A percentile compares a stretch with the other conserved stretches of the same genome.
phyloP scores from a whole-genome alignment of 2,888 invertebrate genomes.

The Lissocephala sabroskyi region DNA sequence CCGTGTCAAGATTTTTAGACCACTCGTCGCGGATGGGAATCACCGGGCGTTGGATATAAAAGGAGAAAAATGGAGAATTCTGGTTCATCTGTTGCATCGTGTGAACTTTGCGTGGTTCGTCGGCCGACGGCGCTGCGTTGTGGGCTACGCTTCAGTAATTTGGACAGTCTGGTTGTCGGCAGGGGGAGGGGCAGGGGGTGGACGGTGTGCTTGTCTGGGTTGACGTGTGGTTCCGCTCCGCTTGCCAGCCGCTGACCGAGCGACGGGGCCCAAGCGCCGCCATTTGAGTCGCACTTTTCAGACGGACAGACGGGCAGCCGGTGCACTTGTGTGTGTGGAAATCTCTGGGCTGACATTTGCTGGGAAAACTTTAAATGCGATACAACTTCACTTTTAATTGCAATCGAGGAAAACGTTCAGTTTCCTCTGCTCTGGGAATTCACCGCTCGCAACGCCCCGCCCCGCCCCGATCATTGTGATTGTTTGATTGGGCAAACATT shows the following conservation, averaged over 20 bases:
- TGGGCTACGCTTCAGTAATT: conserved; percentile 45
- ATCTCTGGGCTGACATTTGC: conserved; percentile 50
- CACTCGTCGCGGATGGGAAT: too few species aligned
- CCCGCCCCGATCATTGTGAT: conserved; percentile 27
- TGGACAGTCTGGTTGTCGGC: not conserved
- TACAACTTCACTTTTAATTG: conserved; percentile 47
- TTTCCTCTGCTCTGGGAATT: conserved; percentile 49
- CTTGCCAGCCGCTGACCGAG: conserved; percentile 32
- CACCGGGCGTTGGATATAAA: conserved; percentile 33
- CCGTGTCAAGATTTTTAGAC: too few species aligned
- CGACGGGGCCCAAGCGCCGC: conserved; percentile 17
- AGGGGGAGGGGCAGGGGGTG: not conserved
- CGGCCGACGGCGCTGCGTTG: conserved; percentile 8
- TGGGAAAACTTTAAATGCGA: too few species aligned
- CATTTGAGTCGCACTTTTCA: too few species aligned
- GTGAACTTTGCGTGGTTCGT: conserved; percentile 45
- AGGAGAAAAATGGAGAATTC: conserved; percentile 17
- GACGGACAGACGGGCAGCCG: too few species aligned
- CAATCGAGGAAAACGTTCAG: conserved; percentile 42
- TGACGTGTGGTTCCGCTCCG: conserved; percentile 63
- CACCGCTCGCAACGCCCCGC: conserved; percentile 13
- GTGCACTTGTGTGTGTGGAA: conserved; percentile 31
- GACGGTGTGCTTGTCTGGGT: conserved; percentile 26
- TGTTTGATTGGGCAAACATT: conserved; percentile 58
- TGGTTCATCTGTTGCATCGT: conserved; percentile 28